phyloP scores from a whole-genome alignment of 2,113 vertebrate genomes.

The Caranx melampygus region DNA sequence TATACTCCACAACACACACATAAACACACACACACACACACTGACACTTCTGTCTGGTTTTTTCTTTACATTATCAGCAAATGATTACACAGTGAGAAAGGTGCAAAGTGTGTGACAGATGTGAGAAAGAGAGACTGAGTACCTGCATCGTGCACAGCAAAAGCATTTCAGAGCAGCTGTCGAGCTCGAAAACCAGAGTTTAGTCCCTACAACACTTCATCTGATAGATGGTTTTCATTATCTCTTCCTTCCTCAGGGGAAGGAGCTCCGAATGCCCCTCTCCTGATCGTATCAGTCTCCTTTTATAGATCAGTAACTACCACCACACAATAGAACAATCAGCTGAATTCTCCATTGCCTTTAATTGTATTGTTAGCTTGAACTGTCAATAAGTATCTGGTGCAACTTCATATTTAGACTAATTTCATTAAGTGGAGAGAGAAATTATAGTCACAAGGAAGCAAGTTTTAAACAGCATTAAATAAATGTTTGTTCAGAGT shows the following conservation, averaged over 20 bases:
- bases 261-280: slow-evolving; percentile 34
- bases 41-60: background rate
- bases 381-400: slow-evolving; percentile 19
- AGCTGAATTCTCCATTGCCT: slow-evolving; percentile 39
- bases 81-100: slow-evolving; percentile 6
- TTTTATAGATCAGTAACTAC: slow-evolving; percentile 66
- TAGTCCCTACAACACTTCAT: slow-evolving; percentile 44
- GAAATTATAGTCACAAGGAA: slow-evolving; percentile 8
- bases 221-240: slow-evolving; percentile 81
- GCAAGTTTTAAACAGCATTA: slow-evolving; percentile 38
- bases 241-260: slow-evolving; percentile 59
- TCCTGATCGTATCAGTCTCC: slow-evolving; percentile 66
- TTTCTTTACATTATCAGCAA: slow-evolving; percentile 6
- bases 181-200: slow-evolving; percentile 45
- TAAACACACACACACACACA: background rate
- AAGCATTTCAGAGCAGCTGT: slow-evolving; percentile 26
- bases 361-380: slow-evolving; percentile 52
- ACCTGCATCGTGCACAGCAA: slow-evolving; percentile 2
- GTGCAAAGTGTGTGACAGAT: background rate
- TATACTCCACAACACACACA: slow-evolving; percentile 1
- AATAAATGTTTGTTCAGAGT: slow-evolving; percentile 54
- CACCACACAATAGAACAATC: slow-evolving; percentile 58
- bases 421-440: slow-evolving; percentile 24
- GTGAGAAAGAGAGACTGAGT: background rate
- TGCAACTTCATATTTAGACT: slow-evolving; percentile 36